Evolutionary conservation across 2,797 vertebrate genomes (phyloP).

Genomic region (Hirundo rustica): DNA sequence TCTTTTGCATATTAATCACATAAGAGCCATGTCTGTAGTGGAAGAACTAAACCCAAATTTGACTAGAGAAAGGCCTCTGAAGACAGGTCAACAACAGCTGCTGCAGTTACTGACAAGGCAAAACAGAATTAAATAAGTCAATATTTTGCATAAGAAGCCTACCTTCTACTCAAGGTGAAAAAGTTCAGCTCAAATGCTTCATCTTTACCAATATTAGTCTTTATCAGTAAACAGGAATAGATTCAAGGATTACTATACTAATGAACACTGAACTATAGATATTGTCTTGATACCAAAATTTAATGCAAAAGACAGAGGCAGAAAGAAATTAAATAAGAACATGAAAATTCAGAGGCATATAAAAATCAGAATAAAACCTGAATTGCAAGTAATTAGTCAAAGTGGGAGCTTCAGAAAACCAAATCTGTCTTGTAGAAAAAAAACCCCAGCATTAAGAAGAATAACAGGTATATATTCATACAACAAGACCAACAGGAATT

Average conservation of each 20-base stretch:
- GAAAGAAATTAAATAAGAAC: not conserved
- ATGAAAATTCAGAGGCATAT: not conserved
- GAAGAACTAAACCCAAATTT: not conserved
- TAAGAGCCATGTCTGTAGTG: not conserved
- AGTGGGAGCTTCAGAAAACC: not conserved
- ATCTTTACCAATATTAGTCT: not conserved
- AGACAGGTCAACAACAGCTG: not conserved
- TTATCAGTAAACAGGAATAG: not conserved
- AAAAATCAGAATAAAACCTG: not conserved
- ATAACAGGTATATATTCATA: not conserved
- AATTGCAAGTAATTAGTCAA: not conserved
- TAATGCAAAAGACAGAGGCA: not conserved
- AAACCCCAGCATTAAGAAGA: not conserved
- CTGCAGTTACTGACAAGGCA: not conserved
- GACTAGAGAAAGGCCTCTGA: not conserved
- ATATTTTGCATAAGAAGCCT: not conserved
- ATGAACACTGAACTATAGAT: not conserved
- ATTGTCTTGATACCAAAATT: not conserved
- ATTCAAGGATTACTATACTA: not conserved
- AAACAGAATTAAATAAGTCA: not conserved
- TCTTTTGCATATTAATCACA: not conserved
- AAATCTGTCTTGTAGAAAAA: not conserved
- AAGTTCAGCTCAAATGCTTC: not conserved
- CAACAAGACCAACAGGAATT: not conserved
- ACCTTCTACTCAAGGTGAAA: not conserved